Conservation (phyloP, 2,797 vertebrate species). For the Myoxocephalus aenaeus region DNA sequence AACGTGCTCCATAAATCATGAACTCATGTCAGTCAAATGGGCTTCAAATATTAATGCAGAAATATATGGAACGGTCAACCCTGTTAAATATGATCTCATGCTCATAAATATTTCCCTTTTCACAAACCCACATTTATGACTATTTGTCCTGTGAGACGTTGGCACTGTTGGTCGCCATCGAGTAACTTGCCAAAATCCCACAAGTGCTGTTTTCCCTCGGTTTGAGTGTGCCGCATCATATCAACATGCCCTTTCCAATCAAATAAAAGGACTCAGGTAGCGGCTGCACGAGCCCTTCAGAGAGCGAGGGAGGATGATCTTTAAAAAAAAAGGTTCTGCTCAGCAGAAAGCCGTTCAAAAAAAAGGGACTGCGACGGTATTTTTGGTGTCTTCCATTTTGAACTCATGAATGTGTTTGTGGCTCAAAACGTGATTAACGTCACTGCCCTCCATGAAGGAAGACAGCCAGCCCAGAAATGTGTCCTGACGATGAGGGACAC, state of each 20-base stretch:
- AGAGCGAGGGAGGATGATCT: slow-evolving; percentile 54
- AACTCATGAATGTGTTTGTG: slow-evolving; percentile 71
- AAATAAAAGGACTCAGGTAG: slow-evolving; percentile 58
- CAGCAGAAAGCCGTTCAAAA: slow-evolving; percentile 52
- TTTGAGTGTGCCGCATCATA: slow-evolving; percentile 13
- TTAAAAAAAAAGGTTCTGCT: slow-evolving; percentile 63
- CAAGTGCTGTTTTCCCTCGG: slow-evolving; percentile 29
- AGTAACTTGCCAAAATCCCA: slow-evolving; percentile 45
- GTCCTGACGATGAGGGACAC: slow-evolving; percentile 33
- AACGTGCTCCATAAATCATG: slow-evolving; percentile 35
- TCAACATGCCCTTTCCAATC: slow-evolving; percentile 58
- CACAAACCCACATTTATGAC: slow-evolving; percentile 36
- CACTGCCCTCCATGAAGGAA: slow-evolving; percentile 45
- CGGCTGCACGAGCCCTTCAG: slow-evolving; percentile 31
- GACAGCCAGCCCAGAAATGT: slow-evolving; percentile 41
- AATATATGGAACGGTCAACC: slow-evolving; percentile 37
- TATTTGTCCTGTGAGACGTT: slow-evolving; percentile 43
- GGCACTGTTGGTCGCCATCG: slow-evolving; percentile 30
- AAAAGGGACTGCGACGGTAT: slow-evolving; percentile 53
- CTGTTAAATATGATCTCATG: slow-evolving; percentile 38
- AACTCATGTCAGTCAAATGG: slow-evolving; percentile 30
- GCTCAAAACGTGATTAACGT: slow-evolving; percentile 74
- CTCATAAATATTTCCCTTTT: slow-evolving; percentile 40
- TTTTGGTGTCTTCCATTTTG: slow-evolving; percentile 58
- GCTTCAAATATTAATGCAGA: slow-evolving; percentile 33